Conservation (phyloP, 2,888 invertebrate species). For the Hyalella azteca region DNA sequence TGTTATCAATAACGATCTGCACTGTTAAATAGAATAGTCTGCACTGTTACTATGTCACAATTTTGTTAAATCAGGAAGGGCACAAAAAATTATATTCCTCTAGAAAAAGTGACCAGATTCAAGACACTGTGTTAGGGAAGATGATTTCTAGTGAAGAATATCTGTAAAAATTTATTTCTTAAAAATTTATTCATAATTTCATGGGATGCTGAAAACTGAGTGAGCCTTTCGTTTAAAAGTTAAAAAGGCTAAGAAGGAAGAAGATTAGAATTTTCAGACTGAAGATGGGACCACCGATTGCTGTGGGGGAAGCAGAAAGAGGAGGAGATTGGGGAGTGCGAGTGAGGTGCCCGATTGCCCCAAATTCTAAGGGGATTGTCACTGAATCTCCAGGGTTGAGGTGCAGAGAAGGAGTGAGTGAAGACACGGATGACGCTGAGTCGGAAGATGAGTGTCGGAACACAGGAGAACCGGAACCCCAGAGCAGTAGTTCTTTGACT, state of each 20-base stretch:
- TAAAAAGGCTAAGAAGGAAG: not conserved
- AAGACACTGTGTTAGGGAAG: no score
- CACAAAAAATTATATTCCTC: no score
- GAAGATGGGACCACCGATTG: slow-evolving; percentile 19
- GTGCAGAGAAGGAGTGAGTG: slow-evolving; percentile 21
- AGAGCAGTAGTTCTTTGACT: not conserved
- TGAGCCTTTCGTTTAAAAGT: no score
- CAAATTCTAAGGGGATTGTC: not conserved
- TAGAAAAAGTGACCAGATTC: no score
- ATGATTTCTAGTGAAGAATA: no score
- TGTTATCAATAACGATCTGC: no score
- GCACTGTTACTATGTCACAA: no score
- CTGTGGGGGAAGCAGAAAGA: not conserved
- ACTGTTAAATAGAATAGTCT: no score
- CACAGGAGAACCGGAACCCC: not conserved
- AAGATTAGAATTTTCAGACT: not conserved
- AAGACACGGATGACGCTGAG: slow-evolving; percentile 23
- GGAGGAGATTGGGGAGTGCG: slow-evolving; percentile 32
- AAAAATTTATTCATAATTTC: no score
- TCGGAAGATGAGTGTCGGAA: not conserved
- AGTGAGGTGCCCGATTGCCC: not conserved
- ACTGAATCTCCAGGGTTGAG: not conserved
- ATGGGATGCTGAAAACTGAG: no score
- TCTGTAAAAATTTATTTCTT: no score
- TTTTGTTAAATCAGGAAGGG: no score